phyloP scores from a whole-genome alignment of 2,797 vertebrate species.

The Semotilus atromaculatus region DNA sequence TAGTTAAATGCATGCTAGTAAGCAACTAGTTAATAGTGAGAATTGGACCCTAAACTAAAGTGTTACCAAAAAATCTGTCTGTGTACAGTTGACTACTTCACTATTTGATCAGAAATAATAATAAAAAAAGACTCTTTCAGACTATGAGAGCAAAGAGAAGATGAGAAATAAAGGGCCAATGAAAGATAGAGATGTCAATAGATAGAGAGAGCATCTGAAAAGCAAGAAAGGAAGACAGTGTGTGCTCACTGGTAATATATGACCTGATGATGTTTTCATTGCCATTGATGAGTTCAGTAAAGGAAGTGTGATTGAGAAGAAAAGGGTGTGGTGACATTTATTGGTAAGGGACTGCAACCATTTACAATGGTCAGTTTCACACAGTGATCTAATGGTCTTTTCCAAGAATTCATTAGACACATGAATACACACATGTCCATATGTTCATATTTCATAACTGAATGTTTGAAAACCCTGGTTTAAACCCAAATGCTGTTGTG shows the following conservation, averaged over 20 bases:
- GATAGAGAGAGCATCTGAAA: background rate
- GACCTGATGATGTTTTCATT: constrained; percentile 49
- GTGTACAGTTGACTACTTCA: background rate
- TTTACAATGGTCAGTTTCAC: constrained; percentile 31
- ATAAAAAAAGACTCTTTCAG: background rate
- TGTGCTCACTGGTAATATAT: constrained; percentile 38
- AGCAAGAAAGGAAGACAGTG: constrained; percentile 1
- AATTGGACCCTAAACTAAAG: too few species aligned
- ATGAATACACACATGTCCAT: too few species aligned
- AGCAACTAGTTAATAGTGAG: too few species aligned
- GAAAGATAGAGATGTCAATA: constrained; percentile 14
- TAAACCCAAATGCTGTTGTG: background rate
- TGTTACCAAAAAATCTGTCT: background rate
- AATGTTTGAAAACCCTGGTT: background rate
- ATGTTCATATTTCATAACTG: background rate
- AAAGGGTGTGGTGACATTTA: constrained; percentile 31
- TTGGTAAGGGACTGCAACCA: background rate
- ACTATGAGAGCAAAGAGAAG: background rate
- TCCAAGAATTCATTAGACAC: background rate
- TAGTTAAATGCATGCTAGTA: too few species aligned
- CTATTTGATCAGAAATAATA: constrained; percentile 1
- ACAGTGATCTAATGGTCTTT: background rate
- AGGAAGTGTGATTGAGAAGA: constrained; percentile 18
- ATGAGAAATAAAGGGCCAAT: background rate
- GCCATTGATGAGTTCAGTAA: constrained; percentile 45